Base-by-base conservation (phyloP, 2,113 vertebrate species). In the human region DNA sequence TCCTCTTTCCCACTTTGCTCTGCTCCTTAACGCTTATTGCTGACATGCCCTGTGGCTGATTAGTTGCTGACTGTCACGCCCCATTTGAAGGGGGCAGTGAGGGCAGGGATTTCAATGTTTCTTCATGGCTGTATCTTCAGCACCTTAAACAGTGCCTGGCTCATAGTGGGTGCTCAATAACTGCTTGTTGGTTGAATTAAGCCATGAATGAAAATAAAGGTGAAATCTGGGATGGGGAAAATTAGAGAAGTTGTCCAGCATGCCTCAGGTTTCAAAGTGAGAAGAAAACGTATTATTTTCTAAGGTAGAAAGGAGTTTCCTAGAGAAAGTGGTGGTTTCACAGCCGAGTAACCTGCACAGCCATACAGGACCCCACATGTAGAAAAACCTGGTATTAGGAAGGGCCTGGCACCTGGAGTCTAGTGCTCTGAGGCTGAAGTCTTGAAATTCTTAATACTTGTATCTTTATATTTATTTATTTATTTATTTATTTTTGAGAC, bases 11-110 rank as follows among this genome's bases (percentile, higher is more conserved):
- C 3, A 30, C 48, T 30, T 73, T 38, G 16, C 8, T 35, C 52
- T 6, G 52, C 23, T 25, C 68, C 59, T 45, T 3, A 50, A 32
- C 38, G 50, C 43, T 72, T 6, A 6, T 13, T 18, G 70, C 17
- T 55, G 11, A 20, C 83, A 23, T 2, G 13, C 25, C 10, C 25
- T 7, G 13, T 1, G 0, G 20, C 18, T 7, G 5, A 32, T 35
- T 23, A 8, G 25, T 9, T 61, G 27, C 18, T 64, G 59, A 2
- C 10, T 59, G 5, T 66, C 68, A 43, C 22, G 50, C 45, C 64
- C 23, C 16, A 2, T 55, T 70, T n/a, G 43, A 78, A 83, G 5
- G 23, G 23, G 11, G 5, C 17, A 9, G 17, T 2, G 35, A 20
- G 9, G 45, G 16, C 50, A 52, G 27, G 68, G 73, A 40, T n/a